Conservation (phyloP, 1,140 invertebrate genomes). For the Diploscapter pachys region DNA sequence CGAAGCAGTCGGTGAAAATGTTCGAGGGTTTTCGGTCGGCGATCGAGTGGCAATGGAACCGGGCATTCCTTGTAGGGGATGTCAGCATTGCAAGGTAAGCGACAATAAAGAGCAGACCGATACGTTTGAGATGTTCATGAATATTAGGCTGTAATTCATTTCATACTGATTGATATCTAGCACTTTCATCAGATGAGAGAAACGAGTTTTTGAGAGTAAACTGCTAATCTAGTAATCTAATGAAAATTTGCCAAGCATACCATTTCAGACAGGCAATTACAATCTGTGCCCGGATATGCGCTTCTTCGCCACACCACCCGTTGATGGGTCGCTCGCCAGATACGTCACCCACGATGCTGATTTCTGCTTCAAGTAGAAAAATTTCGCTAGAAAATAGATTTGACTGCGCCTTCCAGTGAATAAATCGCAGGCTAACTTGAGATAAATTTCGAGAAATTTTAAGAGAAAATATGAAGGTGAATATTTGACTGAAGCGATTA, state of each 20-base stretch:
- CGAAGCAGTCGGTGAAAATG: slow-evolving; percentile 70
- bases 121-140: too few relatives aligned
- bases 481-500: too few relatives aligned
- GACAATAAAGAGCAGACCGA: background rate
- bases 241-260: too few relatives aligned
- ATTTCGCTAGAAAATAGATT: too few relatives aligned
- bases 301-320: slow-evolving; percentile 85
- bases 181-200: too few relatives aligned
- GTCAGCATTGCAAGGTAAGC: slow-evolving; percentile 74
- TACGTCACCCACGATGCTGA: slow-evolving; percentile 86
- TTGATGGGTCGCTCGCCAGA: slow-evolving; percentile 75
- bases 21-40: slow-evolving; percentile 70
- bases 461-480: too few relatives aligned
- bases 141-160: too few relatives aligned
- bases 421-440: too few relatives aligned
- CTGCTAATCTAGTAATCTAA: too few relatives aligned
- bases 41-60: slow-evolving; percentile 90
- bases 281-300: slow-evolving; percentile 80
- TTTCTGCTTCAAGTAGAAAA: slow-evolving; percentile 79
- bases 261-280: slow-evolving; percentile 69
- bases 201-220: too few relatives aligned
- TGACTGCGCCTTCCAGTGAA: too few relatives aligned
- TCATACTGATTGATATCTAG: background rate
- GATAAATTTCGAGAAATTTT: too few relatives aligned
- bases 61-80: slow-evolving; percentile 79